These are phyloP conservation scores for Spongilla lacustris DNA, from an alignment of 37 sponge, comb jelly and placozoan genomes.

Conservation along the genomic window DNA sequence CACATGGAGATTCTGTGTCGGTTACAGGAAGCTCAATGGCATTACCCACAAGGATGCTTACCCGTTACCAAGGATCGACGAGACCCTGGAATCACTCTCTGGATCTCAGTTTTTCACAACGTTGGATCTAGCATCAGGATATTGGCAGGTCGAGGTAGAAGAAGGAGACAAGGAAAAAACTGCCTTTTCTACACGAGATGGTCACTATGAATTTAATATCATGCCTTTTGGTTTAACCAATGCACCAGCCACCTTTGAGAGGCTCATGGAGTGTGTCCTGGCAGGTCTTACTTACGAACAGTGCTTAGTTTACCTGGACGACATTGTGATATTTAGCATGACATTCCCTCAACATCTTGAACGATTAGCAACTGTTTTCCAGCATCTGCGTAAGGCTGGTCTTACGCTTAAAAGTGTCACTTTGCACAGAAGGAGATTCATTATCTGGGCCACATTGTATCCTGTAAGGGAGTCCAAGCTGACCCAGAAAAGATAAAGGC, in stretches of 20 bases:
- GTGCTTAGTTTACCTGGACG: conserved; percentile 24
- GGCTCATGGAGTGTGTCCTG: conserved; percentile 12
- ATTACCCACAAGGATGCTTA: conserved; percentile 47
- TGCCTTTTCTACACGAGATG: conserved; percentile 50
- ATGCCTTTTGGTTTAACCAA: conserved; percentile 27
- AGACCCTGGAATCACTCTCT: conserved; percentile 42
- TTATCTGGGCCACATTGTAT: conserved; percentile 50
- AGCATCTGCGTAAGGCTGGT: conserved; percentile 1
- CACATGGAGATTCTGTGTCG: conserved; percentile 38
- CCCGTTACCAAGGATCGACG: conserved; percentile 63
- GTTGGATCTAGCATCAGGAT: conserved; percentile 55
- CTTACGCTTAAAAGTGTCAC: conserved; percentile 23
- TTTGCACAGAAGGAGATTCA: conserved; percentile 17
- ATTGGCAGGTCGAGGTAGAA: conserved; percentile 54
- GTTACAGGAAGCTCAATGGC: conserved; percentile 49
- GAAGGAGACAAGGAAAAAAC: conserved; percentile 33
- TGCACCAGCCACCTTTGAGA: conserved; percentile 41
- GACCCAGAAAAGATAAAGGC: conserved; percentile 28
- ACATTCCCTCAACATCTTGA: conserved; percentile 7
- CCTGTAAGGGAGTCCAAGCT: conserved; percentile 12
- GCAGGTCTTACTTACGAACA: conserved; percentile 2
- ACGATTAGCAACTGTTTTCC: background rate
- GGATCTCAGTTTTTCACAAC: conserved; percentile 41
- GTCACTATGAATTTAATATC: conserved; percentile 47
- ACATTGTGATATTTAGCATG: conserved; percentile 2